Percentiles rank a stretch among this genome's conserved stretches.
Conservation (phyloP, 1,140 invertebrate genomes). For the Orussus abietinus region DNA sequence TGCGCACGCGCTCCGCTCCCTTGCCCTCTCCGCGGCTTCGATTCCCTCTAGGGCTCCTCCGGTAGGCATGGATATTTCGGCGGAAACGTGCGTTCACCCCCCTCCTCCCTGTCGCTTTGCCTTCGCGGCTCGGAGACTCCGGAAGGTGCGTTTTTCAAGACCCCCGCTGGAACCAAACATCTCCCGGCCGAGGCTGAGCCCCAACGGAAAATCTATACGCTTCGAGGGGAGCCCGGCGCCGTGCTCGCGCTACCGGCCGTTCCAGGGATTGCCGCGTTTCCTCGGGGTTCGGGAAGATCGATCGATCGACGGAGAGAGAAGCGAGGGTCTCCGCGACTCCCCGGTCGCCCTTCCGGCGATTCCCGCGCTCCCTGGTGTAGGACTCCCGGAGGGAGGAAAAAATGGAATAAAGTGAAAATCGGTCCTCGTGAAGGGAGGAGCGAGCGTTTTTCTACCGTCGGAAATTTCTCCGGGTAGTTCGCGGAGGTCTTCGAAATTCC, state of each 20-base stretch:
- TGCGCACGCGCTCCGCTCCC: too few relatives aligned
- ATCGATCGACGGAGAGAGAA: too few relatives aligned
- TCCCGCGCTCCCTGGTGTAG: constrained; percentile 18
- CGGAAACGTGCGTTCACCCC: constrained; percentile 17
- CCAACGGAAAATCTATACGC: constrained; percentile 42
- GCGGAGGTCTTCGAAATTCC: constrained; percentile 22
- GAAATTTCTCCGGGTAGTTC: too few relatives aligned
- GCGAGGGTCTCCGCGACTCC: not conserved
- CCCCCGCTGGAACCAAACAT: constrained; percentile 24
- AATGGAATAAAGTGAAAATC: not conserved
- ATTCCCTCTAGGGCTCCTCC: constrained; percentile 1
- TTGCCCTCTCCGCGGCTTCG: too few relatives aligned
- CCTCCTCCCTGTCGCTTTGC: constrained; percentile 9
- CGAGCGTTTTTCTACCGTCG: too few relatives aligned
- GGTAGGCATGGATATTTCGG: constrained; percentile 21
- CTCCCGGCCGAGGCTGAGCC: constrained; percentile 25
- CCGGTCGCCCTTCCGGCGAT: not conserved
- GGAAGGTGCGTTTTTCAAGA: constrained; percentile 32
- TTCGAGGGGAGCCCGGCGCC: constrained; percentile 17
- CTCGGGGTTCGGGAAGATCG: not conserved
- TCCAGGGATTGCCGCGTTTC: constrained; percentile 14
- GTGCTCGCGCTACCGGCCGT: constrained; percentile 21
- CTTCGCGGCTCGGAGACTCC: constrained; percentile 16
- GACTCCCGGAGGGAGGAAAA: constrained; percentile 13
- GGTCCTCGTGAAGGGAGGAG: too few relatives aligned